These are phyloP conservation scores for Smittia sp. DNA, from an alignment of 2,888 invertebrate species.

Conservation along the genomic window DNA sequence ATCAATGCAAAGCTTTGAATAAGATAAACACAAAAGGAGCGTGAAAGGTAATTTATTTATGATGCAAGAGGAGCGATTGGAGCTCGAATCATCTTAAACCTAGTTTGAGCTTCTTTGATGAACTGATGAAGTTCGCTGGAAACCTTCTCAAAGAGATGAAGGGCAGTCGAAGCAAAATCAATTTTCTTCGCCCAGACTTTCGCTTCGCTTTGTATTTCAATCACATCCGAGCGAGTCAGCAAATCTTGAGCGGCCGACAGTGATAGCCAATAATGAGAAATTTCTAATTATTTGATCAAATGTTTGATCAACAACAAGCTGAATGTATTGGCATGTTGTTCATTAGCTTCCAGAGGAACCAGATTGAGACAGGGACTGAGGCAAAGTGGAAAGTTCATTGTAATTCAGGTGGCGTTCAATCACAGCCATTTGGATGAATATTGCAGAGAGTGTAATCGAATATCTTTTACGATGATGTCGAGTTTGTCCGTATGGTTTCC, in stretches of 20 bases:
- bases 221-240: slow-evolving; percentile 9
- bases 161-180: neutral
- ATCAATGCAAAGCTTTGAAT: too few species aligned
- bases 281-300: slow-evolving; percentile 26
- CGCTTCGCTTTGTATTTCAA: neutral
- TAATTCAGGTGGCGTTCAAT: slow-evolving; percentile 35
- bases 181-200: neutral
- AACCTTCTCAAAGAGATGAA: neutral
- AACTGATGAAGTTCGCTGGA: too few species aligned
- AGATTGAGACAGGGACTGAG: neutral
- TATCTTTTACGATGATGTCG: neutral
- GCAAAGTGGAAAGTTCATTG: slow-evolving; percentile 25
- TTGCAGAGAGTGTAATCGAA: slow-evolving; percentile 25
- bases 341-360: neutral
- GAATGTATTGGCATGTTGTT: neutral
- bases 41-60: too few species aligned
- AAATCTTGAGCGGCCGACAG: neutral
- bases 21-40: too few species aligned
- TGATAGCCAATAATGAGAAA: slow-evolving; percentile 27
- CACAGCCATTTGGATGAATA: slow-evolving; percentile 37
- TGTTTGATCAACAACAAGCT: slow-evolving; percentile 16
- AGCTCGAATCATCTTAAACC: too few species aligned
- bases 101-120: too few species aligned
- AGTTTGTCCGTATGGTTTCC: too few species aligned
- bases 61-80: too few species aligned